Base-by-base conservation (phyloP, 2,113 vertebrate species). In the Cygnus buccinator region DNA sequence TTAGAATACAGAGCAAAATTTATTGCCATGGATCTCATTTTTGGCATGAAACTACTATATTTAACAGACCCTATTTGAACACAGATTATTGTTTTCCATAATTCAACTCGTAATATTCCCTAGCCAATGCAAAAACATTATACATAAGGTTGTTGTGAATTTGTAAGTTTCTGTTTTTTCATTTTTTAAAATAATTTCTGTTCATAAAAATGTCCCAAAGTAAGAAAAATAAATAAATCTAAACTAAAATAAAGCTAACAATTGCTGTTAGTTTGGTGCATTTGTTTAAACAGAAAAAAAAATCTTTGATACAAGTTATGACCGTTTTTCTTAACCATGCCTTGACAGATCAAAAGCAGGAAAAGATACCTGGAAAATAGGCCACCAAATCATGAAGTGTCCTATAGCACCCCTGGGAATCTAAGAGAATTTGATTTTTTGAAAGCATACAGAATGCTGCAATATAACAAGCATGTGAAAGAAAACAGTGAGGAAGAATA, bases 341-440 rank as follows among this genome's bases (percentile, higher is more conserved):
- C 9, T 66, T 87, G 14, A 28, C 6, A 70, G 22, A 43, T 50
- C 21, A 58, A 31, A 54, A 54, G 11, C 31, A 66, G 37, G 21
- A 76, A 81, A 81, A 54, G 8, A 13, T 37, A 55, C 7, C 6
- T 29, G 28, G 19, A 63, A 89, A 75, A 37, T 0, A 15, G 7
- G 12, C 52, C 62, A 18, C 4, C 33, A 55, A n/a, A 54, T 33
- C 35, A 5, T 10, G 66, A 33, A 9, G 3, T 41, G 9, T 57
- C 13, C 29, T 0, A 1, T 29, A 31, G 1, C 3, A 8, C 48
- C 70, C 3, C 10, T 78, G 29, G 9, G n/a, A 76, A 43, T 58
- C 19, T 13, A 43, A 70, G 15, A 12, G 39, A 72, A 75, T 28
- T 18, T 59, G 8, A 2, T 78, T 4, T 3, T 62, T 33, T 61